Evolutionary conservation across 2,888 invertebrate species (phyloP).

Genomic region (Bombylius discolor): DNA sequence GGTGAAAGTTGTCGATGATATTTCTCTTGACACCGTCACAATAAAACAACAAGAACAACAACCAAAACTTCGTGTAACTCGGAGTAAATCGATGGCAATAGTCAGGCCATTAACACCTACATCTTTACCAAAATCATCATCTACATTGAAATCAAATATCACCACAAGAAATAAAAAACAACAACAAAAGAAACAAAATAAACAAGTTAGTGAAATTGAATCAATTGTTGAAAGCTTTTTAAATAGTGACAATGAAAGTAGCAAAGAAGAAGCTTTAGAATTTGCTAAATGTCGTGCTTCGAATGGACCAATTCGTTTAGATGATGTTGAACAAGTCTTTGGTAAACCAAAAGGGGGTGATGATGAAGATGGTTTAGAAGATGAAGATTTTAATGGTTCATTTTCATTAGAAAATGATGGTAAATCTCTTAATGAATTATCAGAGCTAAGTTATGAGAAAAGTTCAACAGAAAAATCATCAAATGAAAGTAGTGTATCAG

Average conservation of each 20-base stretch:
- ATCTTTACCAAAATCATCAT: not conserved
- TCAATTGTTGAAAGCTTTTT: conserved; percentile 18
- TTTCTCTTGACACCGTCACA: not conserved
- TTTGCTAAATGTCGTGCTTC: not conserved
- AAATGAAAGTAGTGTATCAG: not conserved
- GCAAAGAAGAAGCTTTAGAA: not conserved
- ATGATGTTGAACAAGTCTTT: conserved; percentile 6
- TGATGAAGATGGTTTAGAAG: not conserved
- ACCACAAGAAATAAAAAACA: conserved; percentile 9
- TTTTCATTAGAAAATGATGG: not conserved
- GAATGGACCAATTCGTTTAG: conserved; percentile 8
- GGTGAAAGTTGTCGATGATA: not conserved
- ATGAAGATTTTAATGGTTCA: too few species aligned
- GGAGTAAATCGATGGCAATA: not conserved
- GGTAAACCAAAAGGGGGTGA: not conserved
- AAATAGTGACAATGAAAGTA: conserved; percentile 11
- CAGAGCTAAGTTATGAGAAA: not conserved
- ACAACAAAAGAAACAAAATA: conserved; percentile 4
- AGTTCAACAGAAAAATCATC: not conserved
- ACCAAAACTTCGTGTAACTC: not conserved
- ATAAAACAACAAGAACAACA: not conserved
- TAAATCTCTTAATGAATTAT: not conserved
- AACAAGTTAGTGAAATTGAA: conserved; percentile 12
- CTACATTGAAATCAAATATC: conserved; percentile 3
- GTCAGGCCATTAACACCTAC: not conserved